A percentile compares a stretch with the other conserved stretches of the same genome.
Conservation (phyloP, 2,113 vertebrate genomes). For the Prunella himalayana region DNA sequence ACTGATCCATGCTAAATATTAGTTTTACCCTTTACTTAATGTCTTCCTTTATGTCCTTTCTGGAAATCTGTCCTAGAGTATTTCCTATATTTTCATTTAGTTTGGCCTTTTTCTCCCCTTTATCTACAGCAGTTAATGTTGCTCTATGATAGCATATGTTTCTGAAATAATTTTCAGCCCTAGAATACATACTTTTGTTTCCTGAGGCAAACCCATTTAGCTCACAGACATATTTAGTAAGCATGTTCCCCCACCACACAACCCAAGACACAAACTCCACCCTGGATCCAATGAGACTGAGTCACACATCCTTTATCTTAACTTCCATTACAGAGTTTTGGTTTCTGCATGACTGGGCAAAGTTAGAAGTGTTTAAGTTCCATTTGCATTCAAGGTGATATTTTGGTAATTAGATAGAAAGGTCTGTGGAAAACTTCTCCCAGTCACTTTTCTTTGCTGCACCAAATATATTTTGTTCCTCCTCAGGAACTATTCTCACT, state of each 20-base stretch:
- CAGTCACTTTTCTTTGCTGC: not conserved
- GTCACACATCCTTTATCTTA: not conserved
- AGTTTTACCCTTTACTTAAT: not conserved
- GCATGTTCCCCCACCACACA: not conserved
- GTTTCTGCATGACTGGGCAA: not conserved
- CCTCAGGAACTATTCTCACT: not conserved
- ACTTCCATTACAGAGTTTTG: not conserved
- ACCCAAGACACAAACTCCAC: not conserved
- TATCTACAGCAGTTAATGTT: not conserved
- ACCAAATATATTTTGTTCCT: not conserved
- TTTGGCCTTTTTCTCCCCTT: not conserved
- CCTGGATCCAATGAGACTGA: not conserved
- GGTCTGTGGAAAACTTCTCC: not conserved
- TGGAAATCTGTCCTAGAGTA: not conserved
- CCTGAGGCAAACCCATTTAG: not conserved
- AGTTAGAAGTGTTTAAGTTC: not conserved
- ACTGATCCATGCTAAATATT: not conserved
- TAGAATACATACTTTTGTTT: not conserved
- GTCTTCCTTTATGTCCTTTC: not conserved
- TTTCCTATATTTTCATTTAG: not conserved
- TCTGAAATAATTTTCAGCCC: not conserved
- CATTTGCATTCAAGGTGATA: not conserved
- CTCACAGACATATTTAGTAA: not conserved
- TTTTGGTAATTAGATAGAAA: not conserved
- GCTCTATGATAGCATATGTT: not conserved